These are phyloP conservation scores for Calliphora vicina DNA, from an alignment of 1,140 invertebrate species.

Conservation along the genomic window DNA sequence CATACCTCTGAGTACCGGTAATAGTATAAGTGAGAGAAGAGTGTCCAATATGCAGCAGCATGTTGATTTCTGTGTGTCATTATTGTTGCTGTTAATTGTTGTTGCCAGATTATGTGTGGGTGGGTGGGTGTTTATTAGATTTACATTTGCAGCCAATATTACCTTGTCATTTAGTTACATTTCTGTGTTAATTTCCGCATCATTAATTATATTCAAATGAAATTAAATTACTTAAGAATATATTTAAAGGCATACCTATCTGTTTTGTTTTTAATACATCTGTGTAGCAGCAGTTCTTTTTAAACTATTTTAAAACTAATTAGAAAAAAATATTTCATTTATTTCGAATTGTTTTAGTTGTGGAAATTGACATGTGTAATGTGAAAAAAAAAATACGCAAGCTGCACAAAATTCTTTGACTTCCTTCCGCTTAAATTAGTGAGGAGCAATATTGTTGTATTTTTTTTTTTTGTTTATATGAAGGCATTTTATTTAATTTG, in stretches of 20 bases:
- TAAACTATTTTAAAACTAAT: too few species aligned
- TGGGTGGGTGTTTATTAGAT: background rate
- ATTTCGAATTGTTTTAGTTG: background rate
- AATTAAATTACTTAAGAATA: background rate
- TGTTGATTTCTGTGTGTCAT: too few species aligned
- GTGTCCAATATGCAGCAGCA: too few species aligned
- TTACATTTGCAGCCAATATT: background rate
- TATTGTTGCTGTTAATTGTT: too few species aligned
- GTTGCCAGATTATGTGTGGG: background rate
- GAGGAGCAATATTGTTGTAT: background rate
- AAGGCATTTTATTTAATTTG: too few species aligned
- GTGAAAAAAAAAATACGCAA: background rate
- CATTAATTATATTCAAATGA: background rate
- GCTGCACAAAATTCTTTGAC: background rate
- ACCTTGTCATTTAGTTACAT: background rate
- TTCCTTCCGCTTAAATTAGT: background rate
- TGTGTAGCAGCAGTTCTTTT: too few species aligned
- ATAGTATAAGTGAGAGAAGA: too few species aligned
- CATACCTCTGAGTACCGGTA: too few species aligned
- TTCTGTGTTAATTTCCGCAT: slow-evolving; percentile 1
- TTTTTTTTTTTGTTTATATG: too few species aligned
- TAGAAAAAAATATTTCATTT: background rate
- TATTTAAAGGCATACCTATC: too few species aligned
- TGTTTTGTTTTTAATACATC: too few species aligned
- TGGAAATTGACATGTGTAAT: background rate